Evolutionary conservation across 92 coral and sea anemone species (phyloP), one percentile per base, ranked within the genome.

Genomic region (Porites rus): DNA sequence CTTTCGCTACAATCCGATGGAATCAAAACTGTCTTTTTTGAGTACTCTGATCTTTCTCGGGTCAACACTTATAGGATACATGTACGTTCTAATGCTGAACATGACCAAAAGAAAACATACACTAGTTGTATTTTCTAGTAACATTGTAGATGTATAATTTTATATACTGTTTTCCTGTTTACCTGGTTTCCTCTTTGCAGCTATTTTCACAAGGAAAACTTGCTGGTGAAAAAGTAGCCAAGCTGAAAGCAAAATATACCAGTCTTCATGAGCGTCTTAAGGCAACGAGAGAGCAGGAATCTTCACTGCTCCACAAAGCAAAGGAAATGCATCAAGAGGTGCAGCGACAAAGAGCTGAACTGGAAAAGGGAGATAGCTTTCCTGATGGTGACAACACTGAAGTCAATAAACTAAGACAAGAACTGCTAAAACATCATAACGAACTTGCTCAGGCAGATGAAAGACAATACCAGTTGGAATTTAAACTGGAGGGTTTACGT

Each of bases 381-480:
- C 99, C 99, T 50, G 99, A 95, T 64, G 98, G 97, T 2, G 99
- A 97, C 73, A 90, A 93, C 63, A 97, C 94, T 46, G 99, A 97
- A 62, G 99, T 95, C 17, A 97, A 94, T 75, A 97, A 96, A 87
- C 96, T 97, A 1, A 73, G 99, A 38, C 99, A 97, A 84, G 99
- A 97, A 87, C 97, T 97, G 64, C 80, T 97, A 10, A 97, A 95
- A 81, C 95, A 97, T 82, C 96, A 96, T 70, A 97, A 97, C 84
- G 99, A 97, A 79, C 91, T 97, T 24, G 99, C 99, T 24, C 99
- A 97, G 80, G 99, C 99, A 16, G 99, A 97, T 76, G 99, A 97
- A 86, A 97, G 99, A 64, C 99, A 97, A 54, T 97, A 97, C 70
- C 99, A 93, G 78, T 77, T 97, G 21, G 99, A 97, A 74, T 97